A percentile compares a stretch with the other conserved stretches of the same genome.
phyloP scores from a whole-genome alignment of 2,797 vertebrate genomes.

The Micropoecilia bifurca region DNA sequence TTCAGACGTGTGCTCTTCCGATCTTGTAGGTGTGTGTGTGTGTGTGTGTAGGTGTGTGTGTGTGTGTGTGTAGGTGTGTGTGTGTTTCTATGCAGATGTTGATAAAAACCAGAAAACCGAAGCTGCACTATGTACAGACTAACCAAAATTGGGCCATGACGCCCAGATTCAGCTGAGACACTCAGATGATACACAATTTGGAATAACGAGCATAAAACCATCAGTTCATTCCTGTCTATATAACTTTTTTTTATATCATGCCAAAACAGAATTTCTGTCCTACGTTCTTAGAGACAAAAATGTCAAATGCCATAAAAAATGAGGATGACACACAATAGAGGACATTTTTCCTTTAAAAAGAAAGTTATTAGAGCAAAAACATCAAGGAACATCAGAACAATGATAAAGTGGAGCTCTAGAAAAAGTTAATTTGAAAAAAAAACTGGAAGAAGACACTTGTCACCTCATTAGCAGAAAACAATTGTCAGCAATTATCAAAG shows the following conservation, averaged over 20 bases:
- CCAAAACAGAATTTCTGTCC: not conserved
- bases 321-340: not conserved
- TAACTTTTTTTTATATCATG: not conserved
- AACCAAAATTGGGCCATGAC: not conserved
- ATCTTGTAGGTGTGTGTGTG: too few species aligned
- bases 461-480: not conserved
- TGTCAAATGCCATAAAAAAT: not conserved
- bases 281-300: not conserved
- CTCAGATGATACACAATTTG: not conserved
- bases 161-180: not conserved
- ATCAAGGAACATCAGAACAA: not conserved
- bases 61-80: too few species aligned
- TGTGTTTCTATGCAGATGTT: not conserved
- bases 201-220: not conserved
- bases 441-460: not conserved
- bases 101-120: not conserved
- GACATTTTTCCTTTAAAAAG: not conserved
- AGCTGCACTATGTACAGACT: not conserved
- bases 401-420: not conserved
- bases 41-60: too few species aligned
- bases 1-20: too few species aligned
- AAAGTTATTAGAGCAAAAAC: not conserved
- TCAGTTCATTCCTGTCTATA: not conserved
- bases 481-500: not conserved
- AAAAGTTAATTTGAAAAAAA: not conserved